Conservation (phyloP, 1,140 invertebrate species). For the Drosophila sp. region DNA sequence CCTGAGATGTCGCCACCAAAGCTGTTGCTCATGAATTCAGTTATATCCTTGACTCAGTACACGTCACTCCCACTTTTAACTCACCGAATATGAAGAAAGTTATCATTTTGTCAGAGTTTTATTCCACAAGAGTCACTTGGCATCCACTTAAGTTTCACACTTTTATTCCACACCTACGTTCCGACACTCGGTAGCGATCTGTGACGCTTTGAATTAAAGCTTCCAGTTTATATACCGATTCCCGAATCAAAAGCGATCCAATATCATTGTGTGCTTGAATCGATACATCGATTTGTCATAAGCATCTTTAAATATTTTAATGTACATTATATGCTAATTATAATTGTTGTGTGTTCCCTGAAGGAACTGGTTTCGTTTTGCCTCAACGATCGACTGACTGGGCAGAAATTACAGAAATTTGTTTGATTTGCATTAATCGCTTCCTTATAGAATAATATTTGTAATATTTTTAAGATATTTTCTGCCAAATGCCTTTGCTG, state of each 20-base stretch:
- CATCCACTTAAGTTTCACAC: conserved; percentile 11
- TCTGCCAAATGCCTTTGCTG: background rate
- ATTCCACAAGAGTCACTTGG: conserved; percentile 1
- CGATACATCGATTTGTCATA: conserved; percentile 53
- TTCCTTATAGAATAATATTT: conserved; percentile 61
- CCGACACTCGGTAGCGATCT: conserved; percentile 46
- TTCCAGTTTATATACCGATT: conserved; percentile 57
- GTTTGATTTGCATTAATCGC: conserved; percentile 35
- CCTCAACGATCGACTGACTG: conserved; percentile 23
- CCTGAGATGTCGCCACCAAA: conserved; percentile 41
- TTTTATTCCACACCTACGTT: too few species aligned
- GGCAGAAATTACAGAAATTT: conserved; percentile 20
- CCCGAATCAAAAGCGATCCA: conserved; percentile 26
- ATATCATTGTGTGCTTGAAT: conserved; percentile 29
- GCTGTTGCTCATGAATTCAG: conserved; percentile 28
- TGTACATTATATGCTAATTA: conserved; percentile 43
- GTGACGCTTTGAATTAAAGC: conserved; percentile 25
- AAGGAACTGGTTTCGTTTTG: conserved; percentile 41
- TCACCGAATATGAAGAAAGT: conserved; percentile 56
- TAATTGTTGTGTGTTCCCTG: background rate
- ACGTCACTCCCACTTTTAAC: background rate
- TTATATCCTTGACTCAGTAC: background rate
- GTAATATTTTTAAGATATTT: conserved; percentile 22
- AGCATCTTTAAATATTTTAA: conserved; percentile 45
- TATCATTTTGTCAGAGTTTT: conserved; percentile 38